Conservation (phyloP, 2,797 vertebrate species). For the Rachycentron canadum region DNA sequence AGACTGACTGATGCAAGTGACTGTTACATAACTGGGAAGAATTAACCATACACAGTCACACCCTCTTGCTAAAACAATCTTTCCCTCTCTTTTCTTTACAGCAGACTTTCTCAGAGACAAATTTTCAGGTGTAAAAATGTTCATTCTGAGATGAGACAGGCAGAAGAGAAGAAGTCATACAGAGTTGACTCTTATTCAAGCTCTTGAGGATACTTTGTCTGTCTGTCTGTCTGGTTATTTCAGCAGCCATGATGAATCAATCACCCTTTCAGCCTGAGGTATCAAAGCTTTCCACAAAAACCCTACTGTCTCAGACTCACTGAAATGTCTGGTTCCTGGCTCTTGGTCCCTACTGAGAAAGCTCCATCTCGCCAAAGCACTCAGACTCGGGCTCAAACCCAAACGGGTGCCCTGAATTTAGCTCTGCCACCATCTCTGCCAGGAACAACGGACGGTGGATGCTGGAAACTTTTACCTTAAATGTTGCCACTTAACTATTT, state of each 20-base stretch:
- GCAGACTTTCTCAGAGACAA: slow-evolving; percentile 23
- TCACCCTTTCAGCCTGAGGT: slow-evolving; percentile 45
- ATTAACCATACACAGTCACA: slow-evolving; percentile 61
- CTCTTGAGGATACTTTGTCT: slow-evolving; percentile 29
- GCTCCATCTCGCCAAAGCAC: slow-evolving; percentile 43
- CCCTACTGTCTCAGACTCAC: slow-evolving; percentile 16
- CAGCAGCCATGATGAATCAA: slow-evolving; percentile 51
- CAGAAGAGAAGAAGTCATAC: neutral
- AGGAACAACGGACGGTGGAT: slow-evolving; percentile 64
- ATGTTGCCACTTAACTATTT: slow-evolving; percentile 58
- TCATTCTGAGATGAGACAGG: slow-evolving; percentile 9
- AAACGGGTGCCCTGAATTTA: slow-evolving; percentile 70
- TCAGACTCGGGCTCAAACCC: slow-evolving; percentile 47
- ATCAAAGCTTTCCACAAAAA: slow-evolving; percentile 44
- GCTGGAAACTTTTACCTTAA: slow-evolving; percentile 74
- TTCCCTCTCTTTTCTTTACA: slow-evolving; percentile 35
- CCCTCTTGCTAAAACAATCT: slow-evolving; percentile 58
- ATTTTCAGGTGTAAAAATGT: slow-evolving; percentile 36
- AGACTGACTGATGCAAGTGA: slow-evolving; percentile 51
- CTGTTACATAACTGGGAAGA: slow-evolving; percentile 74
- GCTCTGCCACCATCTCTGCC: slow-evolving; percentile 59
- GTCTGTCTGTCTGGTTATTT: slow-evolving; percentile 35
- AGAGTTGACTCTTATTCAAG: slow-evolving; percentile 15
- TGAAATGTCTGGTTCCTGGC: slow-evolving; percentile 59
- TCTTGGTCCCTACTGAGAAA: slow-evolving; percentile 23